Evolutionary conservation across 2,888 invertebrate genomes (phyloP).

Genomic region (Parnassius apollo): DNA sequence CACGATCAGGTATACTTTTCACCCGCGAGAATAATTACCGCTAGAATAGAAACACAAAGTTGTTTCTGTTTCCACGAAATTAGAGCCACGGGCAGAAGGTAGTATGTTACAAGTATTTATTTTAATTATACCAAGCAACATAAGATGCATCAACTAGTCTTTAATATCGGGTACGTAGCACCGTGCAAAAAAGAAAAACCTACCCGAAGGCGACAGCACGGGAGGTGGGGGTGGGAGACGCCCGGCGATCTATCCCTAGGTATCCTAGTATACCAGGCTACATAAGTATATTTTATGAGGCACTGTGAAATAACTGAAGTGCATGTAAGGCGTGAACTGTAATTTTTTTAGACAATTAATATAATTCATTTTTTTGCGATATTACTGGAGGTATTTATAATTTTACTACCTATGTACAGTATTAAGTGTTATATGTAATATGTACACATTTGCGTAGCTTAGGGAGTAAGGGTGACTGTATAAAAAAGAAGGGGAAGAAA

Average conservation of each 20-base stretch:
- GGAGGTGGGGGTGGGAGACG: constrained; percentile 33
- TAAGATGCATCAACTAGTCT: constrained; percentile 43
- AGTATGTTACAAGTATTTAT: background rate
- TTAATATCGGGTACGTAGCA: constrained; percentile 60
- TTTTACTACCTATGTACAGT: no score
- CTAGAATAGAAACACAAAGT: no score
- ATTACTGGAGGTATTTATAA: no score
- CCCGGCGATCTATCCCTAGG: constrained; percentile 40
- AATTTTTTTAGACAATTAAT: background rate
- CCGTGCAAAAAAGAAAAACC: constrained; percentile 64
- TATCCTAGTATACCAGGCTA: constrained; percentile 24
- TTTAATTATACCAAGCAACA: constrained; percentile 23
- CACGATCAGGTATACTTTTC: no score
- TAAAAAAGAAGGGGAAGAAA: no score
- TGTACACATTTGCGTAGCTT: no score
- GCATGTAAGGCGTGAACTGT: constrained; percentile 2
- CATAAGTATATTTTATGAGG: constrained; percentile 23
- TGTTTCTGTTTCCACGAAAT: no score
- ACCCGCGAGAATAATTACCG: no score
- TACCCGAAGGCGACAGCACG: constrained; percentile 58
- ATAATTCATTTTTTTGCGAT: no score
- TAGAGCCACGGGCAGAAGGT: no score
- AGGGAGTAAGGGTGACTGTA: no score
- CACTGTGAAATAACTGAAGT: constrained; percentile 20
- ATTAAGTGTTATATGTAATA: no score